Evolutionary conservation across 2,113 vertebrate species (phyloP).

Genomic region (Ceuthmochares aereus): DNA sequence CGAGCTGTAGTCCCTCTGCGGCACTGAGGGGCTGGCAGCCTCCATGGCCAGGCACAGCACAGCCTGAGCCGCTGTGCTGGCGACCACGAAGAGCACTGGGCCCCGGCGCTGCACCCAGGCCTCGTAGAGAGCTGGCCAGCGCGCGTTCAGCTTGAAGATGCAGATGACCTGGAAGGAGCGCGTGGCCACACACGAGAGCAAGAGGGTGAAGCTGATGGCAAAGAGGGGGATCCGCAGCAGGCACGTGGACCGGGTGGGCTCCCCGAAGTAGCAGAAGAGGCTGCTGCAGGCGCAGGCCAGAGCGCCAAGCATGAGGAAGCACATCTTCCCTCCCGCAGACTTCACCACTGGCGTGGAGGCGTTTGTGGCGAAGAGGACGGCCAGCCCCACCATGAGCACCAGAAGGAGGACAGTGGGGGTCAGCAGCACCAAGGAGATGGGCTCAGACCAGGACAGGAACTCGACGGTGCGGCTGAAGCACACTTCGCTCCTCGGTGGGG

Average conservation of each 20-base stretch:
- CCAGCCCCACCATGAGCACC: conserved; percentile 48
- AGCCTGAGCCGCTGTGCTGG: conserved; percentile 62
- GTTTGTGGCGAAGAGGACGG: conserved; percentile 77
- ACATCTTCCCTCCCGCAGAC: conserved; percentile 84
- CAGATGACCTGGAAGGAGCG: conserved; percentile 86
- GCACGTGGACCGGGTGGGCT: conserved; percentile 71
- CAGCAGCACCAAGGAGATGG: conserved; percentile 71
- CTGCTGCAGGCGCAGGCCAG: conserved; percentile 74
- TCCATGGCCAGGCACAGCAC: conserved; percentile 57
- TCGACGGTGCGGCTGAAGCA: conserved; percentile 75
- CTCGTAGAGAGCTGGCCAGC: conserved; percentile 70
- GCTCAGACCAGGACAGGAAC: conserved; percentile 76
- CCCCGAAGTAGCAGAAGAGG: conserved; percentile 81
- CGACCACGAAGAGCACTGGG: conserved; percentile 73
- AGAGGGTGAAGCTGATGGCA: conserved; percentile 75
- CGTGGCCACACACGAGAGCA: conserved; percentile 82
- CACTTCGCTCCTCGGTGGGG: conserved; percentile 69
- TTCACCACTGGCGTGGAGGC: conserved; percentile 83
- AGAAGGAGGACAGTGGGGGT: conserved; percentile 34
- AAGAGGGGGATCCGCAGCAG: conserved; percentile 75
- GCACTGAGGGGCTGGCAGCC: conserved; percentile 30
- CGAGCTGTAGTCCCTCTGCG: conserved; percentile 55
- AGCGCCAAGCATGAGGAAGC: conserved; percentile 85
- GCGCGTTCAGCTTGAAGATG: conserved; percentile 86
- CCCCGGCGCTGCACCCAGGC: conserved; percentile 81